Evolutionary conservation across 2,113 vertebrate species (phyloP), one percentile per base, ranked within the genome.

Genomic region (Pterocles orientalis): DNA sequence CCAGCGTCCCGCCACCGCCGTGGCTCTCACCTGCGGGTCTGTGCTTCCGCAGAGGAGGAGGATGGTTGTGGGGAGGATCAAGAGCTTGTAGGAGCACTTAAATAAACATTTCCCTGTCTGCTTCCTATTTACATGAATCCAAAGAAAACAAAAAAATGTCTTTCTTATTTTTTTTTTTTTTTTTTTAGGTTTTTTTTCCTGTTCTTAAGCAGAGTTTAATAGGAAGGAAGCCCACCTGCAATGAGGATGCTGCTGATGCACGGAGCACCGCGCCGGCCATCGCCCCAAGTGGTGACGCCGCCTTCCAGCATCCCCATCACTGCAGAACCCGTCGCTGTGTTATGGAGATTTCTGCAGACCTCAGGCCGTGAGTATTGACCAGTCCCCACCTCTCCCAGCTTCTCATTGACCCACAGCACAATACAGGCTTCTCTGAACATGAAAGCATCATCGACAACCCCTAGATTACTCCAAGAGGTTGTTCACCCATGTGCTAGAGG

Each of bases 301-400:
- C 84, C 91, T 95, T 87, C 97, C 71, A 97, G 94, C 96, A 91
- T 92, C 95, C 91, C 64, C 11, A 58, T 98, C 98, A 97, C 98
- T 90, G 87, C 96, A 98, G 98, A 91, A 97, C 90, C 93, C 90
- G 65, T 95, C 85, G 87, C 95, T 98, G 41, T 94, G 95, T 97
- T 98, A 98, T 98, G 98, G 98, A 98, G 98, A 98, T 98, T 96
- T 97, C 94, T 95, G 89, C 89, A 97, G 96, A 98, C 97, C 98
- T 98, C 96, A 97, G 98, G 98, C 98, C 96, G 97, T 94, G 91
- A 95, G 95, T 98, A 98, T 98, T 98, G 98, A 98, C 95, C 98
- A 97, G 94, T 91, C 93, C 96, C 98, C 97, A 97, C 97, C 97
- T 98, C 97, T 96, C 93, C 81, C 97, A 97, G 97, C 94, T 98